Evolutionary conservation across 2,797 vertebrate genomes (phyloP), one percentile per base, ranked within the genome.

Genomic region (Pseudotriccus pelzelni): DNA sequence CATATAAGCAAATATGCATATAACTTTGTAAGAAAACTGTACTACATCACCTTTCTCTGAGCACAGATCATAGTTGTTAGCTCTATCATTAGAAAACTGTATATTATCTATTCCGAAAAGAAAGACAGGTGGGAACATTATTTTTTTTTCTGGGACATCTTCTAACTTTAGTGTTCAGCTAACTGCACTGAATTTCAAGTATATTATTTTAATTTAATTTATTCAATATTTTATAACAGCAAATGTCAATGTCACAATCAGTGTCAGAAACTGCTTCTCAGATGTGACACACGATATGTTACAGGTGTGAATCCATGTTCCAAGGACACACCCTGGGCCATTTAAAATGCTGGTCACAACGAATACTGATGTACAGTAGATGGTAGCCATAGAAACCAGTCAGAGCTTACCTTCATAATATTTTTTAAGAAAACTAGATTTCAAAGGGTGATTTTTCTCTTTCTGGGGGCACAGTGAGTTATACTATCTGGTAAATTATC

Each of bases 311-410:
- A 62, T 87, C 60, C 74, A 27, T 52, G 34, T 52, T 41, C 55
- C 78, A 69, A 84, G 59, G 84, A 78, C 46, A 69, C 84, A 84
- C 28, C 14, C 72, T 78, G 63, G 23, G 28, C 66, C 84, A 39
- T 91, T 96, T 95, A 81, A 95, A 92, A 97, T 94, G 89, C 94
- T 85, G 55, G 62, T 96, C 95, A 96, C 87, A 93, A 82, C 0
- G 0, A 88, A 81, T 63, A 56, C 62, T 75, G 84, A 93, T 79
- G 55, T 96, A 93, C 68, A 87, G 89, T 92, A 92, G 92, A 72
- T 84, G 50, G 95, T 96, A 96, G 58, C 69, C 84, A 96, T 94
- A 82, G 96, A 95, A 96, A 97, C 96, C 39, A 67, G 69, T 46
- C 66, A 78, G 69, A 19, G 3, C 59, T 78, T 76, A 95, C 83